Conservation (phyloP, 2,797 vertebrate genomes). For the Crocidura indochinensis region DNA sequence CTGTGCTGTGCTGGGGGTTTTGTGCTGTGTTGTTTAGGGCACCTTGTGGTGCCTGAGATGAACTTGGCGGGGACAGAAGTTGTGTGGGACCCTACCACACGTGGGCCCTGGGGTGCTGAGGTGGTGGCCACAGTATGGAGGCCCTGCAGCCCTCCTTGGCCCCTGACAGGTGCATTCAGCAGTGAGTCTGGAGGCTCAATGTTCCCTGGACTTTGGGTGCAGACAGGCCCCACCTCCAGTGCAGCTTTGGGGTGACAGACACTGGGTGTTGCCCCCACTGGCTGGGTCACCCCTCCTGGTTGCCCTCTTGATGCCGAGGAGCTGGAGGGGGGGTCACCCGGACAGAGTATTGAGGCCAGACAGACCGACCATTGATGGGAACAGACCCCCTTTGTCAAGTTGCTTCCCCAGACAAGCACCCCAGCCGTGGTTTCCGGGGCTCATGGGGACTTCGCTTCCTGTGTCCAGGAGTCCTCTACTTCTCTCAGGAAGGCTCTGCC, state of each 20-base stretch:
- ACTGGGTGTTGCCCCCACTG: slow-evolving; percentile 53
- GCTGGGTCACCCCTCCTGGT: slow-evolving; percentile 72
- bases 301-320: slow-evolving; percentile 71
- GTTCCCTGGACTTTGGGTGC: not conserved
- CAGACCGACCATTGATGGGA: slow-evolving; percentile 82
- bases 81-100: too few relatives aligned
- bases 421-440: slow-evolving; percentile 60
- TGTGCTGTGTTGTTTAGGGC: not conserved
- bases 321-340: slow-evolving; percentile 64
- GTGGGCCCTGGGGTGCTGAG: not conserved
- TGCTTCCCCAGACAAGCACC: slow-evolving; percentile 52
- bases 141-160: not conserved
- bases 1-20: not conserved
- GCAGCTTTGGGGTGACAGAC: slow-evolving; percentile 27
- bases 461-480: not conserved
- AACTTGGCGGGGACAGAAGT: too few relatives aligned
- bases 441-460: not conserved
- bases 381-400: slow-evolving; percentile 83
- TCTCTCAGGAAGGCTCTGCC: slow-evolving; percentile 35
- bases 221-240: not conserved
- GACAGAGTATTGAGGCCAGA: slow-evolving; percentile 73
- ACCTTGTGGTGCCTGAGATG: not conserved
- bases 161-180: not conserved
- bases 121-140: not conserved
- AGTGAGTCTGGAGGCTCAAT: not conserved